Evolutionary conservation across 1,140 invertebrate genomes (phyloP).

Genomic region (Trachymyrmex septentrionalis): DNA sequence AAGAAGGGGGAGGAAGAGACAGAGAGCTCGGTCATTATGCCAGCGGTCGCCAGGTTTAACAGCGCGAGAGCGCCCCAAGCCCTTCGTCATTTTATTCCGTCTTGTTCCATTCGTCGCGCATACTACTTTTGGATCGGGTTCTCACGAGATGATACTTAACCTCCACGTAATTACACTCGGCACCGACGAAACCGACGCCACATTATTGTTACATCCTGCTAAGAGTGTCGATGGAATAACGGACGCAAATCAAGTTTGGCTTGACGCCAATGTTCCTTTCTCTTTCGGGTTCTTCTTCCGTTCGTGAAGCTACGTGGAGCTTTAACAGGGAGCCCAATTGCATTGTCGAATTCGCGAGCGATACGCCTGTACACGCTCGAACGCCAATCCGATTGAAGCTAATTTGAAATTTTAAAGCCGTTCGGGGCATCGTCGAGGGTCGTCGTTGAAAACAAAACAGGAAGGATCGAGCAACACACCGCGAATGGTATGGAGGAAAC

Average conservation of each 20-base stretch:
- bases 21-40: constrained; percentile 53
- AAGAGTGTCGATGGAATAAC: not conserved
- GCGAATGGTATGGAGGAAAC: constrained; percentile 17
- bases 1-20: not conserved
- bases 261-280: constrained; percentile 66
- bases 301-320: constrained; percentile 60
- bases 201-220: constrained; percentile 26
- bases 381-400: constrained; percentile 84
- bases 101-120: constrained; percentile 51
- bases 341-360: constrained; percentile 70
- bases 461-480: constrained; percentile 24
- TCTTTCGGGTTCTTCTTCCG: not conserved
- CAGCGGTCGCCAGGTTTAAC: constrained; percentile 57
- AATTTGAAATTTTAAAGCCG: constrained; percentile 84
- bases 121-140: constrained; percentile 18
- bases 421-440: constrained; percentile 73
- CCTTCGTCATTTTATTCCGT: constrained; percentile 39
- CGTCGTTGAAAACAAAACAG: constrained; percentile 74
- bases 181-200: constrained; percentile 7
- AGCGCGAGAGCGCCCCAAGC: constrained; percentile 42
- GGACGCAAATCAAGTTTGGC: not conserved
- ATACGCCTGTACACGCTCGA: constrained; percentile 78
- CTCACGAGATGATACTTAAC: constrained; percentile 46
- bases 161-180: constrained; percentile 43
- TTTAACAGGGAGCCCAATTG: constrained; percentile 79